Evolutionary conservation across 37 sponge, comb jelly and placozoan genomes (phyloP), one percentile per base, ranked within the genome.

Genomic region (Corticium candelabrum): DNA sequence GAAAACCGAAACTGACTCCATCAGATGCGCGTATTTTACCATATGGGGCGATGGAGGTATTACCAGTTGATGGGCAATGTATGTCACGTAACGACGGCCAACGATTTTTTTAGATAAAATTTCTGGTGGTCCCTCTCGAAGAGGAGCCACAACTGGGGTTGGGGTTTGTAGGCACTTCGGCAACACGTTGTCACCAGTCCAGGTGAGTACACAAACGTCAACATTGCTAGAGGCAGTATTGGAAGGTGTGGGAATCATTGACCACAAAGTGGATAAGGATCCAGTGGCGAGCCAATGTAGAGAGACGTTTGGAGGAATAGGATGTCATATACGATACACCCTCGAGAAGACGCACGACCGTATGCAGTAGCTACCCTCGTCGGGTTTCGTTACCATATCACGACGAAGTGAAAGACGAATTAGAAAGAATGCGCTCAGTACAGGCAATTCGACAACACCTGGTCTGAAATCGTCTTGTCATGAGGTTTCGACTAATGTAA

Each of bases 341-440:
- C 21, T 11, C 11, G 21, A 50, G 62, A 50, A 50, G 62, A 50
- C 15, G 62, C 62, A 27, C 62, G 21, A 50, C 15, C 62, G 62
- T 50, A 50, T 50, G 62, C 62, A 50, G 62, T 50, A 27, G 62
- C 62, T 27, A 50, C 62, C 62, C 62, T 50, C 62, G 62, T 27
- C 11, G 62, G 21, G 62, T 50, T 21, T 21, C 62, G 21, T 21
- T 50, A 27, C 62, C 62, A 11, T 50, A 50, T 50, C 21, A 50
- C 62, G 62, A 50, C 62, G 21, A 50, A 50, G 62, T 50, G 15
- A 50, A 50, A 21, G 62, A 50, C 15, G 62, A 50, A 50, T 21
- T 50, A 50, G 62, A 50, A 27, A 11, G 62, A 50, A 50, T 50
- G n/a, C n/a, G n/a, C n/a, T n/a, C n/a, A n/a, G n/a, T n/a, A n/a